Percentiles rank a stretch among this genome's conserved stretches.
These are phyloP conservation scores for Centroberyx gerrardi DNA, from an alignment of 2,797 vertebrate genomes.

Conservation along the genomic window DNA sequence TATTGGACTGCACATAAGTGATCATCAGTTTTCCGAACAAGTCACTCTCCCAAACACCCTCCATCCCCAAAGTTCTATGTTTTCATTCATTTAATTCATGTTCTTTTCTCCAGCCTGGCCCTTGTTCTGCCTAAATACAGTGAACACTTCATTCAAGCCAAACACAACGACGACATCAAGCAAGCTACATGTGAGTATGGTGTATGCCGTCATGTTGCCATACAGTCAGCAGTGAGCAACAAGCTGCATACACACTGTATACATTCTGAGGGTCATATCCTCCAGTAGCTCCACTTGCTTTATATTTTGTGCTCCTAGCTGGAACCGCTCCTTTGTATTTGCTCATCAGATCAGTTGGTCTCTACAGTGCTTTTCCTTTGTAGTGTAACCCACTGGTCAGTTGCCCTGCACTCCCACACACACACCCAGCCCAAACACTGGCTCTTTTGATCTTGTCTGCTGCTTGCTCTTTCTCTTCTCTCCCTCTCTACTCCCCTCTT, in stretches of 20 bases:
- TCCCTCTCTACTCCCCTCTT: constrained; percentile 39
- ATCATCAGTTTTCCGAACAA: neutral
- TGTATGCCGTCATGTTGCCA: neutral
- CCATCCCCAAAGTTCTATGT: neutral
- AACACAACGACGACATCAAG: constrained; percentile 90
- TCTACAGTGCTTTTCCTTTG: constrained; percentile 67
- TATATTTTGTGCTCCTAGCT: constrained; percentile 36
- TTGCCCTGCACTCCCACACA: constrained; percentile 61
- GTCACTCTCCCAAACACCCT: neutral
- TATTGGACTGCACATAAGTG: neutral
- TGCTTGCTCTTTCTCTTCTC: constrained; percentile 37
- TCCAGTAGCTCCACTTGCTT: constrained; percentile 42
- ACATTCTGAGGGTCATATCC: constrained; percentile 10
- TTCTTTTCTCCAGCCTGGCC: constrained; percentile 90
- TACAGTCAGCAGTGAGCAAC: constrained; percentile 1
- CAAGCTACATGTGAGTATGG: constrained; percentile 95
- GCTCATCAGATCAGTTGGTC: constrained; percentile 54
- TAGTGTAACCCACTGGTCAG: constrained; percentile 77
- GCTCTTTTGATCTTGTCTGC: constrained; percentile 69
- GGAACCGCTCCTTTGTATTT: constrained; percentile 68
- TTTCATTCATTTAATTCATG: neutral
- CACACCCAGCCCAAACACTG: constrained; percentile 45
- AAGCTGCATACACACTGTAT: too few species aligned
- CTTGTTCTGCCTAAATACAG: constrained; percentile 97
- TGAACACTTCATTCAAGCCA: constrained; percentile 98